Percentiles rank a stretch among this genome's conserved stretches.
Evolutionary conservation across 2,888 invertebrate genomes (phyloP).

Genomic region (Cyclophora punctaria): DNA sequence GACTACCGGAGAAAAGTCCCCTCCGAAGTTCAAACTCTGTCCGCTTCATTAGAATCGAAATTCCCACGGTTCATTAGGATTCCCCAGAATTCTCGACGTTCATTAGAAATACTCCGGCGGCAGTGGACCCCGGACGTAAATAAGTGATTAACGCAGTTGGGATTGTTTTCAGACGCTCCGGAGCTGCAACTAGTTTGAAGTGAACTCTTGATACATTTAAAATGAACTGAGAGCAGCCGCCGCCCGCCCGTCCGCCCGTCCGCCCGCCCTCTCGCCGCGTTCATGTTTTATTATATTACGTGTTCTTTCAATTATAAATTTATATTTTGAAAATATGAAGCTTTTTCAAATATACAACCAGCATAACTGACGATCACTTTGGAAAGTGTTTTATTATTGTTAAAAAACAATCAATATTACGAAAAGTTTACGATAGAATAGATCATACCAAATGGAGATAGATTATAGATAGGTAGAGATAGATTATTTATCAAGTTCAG

Average conservation of each 20-base stretch:
- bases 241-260: slow-evolving; percentile 13
- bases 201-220: slow-evolving; percentile 66
- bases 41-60: slow-evolving; percentile 65
- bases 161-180: slow-evolving; percentile 65
- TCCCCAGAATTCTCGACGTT: slow-evolving; percentile 62
- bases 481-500: too few relatives aligned
- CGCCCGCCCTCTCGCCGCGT: slow-evolving; percentile 19
- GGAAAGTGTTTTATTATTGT: too few relatives aligned
- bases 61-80: slow-evolving; percentile 72
- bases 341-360: too few relatives aligned
- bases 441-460: too few relatives aligned
- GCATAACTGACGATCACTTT: too few relatives aligned
- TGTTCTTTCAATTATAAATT: slow-evolving; percentile 26
- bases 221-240: slow-evolving; percentile 42
- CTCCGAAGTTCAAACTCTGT: slow-evolving; percentile 36
- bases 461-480: too few relatives aligned
- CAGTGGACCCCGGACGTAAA: slow-evolving; percentile 65
- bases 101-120: slow-evolving; percentile 65
- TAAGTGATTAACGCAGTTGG: slow-evolving; percentile 74
- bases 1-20: slow-evolving; percentile 34
- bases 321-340: slow-evolving; percentile 15
- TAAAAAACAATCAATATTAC: too few relatives aligned
- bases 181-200: slow-evolving; percentile 46
- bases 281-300: slow-evolving; percentile 52
- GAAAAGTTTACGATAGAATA: too few relatives aligned